Conservation (phyloP, 2,888 invertebrate genomes). For the Camponotus fellah region DNA sequence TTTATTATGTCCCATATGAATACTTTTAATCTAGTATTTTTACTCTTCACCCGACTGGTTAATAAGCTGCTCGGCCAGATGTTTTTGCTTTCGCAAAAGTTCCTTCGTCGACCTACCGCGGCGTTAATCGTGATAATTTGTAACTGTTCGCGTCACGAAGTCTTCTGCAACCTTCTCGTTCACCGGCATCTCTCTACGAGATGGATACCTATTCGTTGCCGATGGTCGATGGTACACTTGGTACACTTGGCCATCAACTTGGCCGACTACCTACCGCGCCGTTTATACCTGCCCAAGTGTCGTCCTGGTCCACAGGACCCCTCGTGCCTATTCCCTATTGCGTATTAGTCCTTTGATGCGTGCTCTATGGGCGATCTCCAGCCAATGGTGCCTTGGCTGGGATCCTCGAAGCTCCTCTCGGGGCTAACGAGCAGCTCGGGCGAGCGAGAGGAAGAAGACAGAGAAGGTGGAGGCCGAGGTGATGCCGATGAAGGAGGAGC, state of each 20-base stretch:
- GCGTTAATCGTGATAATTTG: conserved; percentile 53
- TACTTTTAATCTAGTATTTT: conserved; percentile 29
- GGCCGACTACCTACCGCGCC: conserved; percentile 47
- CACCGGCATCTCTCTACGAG: conserved; percentile 36
- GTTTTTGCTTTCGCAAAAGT: conserved; percentile 21
- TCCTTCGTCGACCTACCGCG: conserved; percentile 30
- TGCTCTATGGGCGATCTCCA: conserved; percentile 65
- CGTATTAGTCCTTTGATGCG: conserved; percentile 43
- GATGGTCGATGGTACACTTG: background rate
- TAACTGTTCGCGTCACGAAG: conserved; percentile 45
- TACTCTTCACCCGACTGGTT: conserved; percentile 10
- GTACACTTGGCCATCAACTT: conserved; percentile 37
- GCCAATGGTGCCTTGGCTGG: conserved; percentile 59
- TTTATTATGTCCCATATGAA: background rate
- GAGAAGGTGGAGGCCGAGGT: conserved; percentile 4
- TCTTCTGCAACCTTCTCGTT: conserved; percentile 38
- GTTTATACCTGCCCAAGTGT: conserved; percentile 33
- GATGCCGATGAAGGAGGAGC: conserved; percentile 56
- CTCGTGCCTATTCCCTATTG: conserved; percentile 42
- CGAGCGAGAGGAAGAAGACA: background rate
- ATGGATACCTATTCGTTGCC: conserved; percentile 46
- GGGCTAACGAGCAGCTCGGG: conserved; percentile 68
- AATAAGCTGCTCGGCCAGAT: conserved; percentile 1
- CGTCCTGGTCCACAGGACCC: conserved; percentile 9
- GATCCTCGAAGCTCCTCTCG: conserved; percentile 54